Evolutionary conservation across 2,113 vertebrate species (phyloP), one percentile per base, ranked within the genome.

Genomic region (Cyprinus carpio): DNA sequence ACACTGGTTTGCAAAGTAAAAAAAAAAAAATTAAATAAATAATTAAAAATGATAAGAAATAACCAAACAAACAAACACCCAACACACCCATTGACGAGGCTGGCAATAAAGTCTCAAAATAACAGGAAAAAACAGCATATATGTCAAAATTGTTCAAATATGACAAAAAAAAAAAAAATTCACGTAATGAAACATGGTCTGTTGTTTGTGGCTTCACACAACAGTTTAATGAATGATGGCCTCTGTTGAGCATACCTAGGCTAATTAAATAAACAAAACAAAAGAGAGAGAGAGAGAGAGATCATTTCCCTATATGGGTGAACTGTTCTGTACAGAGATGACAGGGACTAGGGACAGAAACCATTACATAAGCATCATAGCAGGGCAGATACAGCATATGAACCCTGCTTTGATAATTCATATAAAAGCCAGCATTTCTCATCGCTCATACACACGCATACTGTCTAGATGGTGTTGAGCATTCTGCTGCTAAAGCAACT

Each of bases 401-500:
- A 81, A 65, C 37, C 60, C 18, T 29, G 18, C 80, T 82, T 82
- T 82, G 80, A 71, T 82, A n/a, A 51, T 82, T 67, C 40, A 81
- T 49, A 27, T 31, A 67, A 67, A 67, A 64, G 76, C 20, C 18
- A 31, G 40, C 20, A 64, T 29, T 18, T 16, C 46, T 76, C 43
- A 75, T 79, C 40, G 29, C 62, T 69, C 84, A 40, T 37, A 31
- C 40, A 75, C 69, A 51, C 51, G 67, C 84, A 84, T 51, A 49
- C 74, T 65, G 54, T 75, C 3, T 58, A 37, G 56, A 62, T 29
- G 2, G 40, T 60, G 69, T 78, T 85, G 74, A 49, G 76, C 80
- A 78, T 87, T 82, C 86, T 76, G 40, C 82, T 82, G 29, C n/a
- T 64, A 77, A 58, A 37, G 84, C 89, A 87, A 87, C 88, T 79